Percentiles rank a stretch among this genome's conserved stretches.
Conservation (phyloP, 2,797 vertebrate species). For the Lagothrix lagotricha region DNA sequence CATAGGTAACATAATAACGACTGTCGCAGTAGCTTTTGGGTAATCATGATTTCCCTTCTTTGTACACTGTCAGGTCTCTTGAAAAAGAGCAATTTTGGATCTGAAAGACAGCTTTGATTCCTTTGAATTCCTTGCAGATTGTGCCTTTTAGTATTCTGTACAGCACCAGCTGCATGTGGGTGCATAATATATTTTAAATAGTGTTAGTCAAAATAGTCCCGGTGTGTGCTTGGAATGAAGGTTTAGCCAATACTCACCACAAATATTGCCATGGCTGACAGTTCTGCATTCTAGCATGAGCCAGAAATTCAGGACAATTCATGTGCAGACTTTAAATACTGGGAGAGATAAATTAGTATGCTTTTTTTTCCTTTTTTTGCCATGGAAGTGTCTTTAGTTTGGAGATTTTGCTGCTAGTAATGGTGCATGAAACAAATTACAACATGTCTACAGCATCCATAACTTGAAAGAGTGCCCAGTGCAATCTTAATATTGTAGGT, state of each 20-base stretch:
- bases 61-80: neutral
- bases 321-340: neutral
- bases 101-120: neutral
- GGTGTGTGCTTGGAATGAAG: neutral
- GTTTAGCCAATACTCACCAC: neutral
- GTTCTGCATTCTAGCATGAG: neutral
- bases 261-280: neutral
- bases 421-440: neutral
- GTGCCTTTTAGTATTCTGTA: neutral
- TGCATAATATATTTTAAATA: neutral
- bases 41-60: neutral
- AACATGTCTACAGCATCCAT: neutral
- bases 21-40: neutral
- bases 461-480: neutral
- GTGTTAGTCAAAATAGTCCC: neutral
- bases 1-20: neutral
- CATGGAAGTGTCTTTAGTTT: neutral
- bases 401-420: neutral
- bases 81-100: neutral
- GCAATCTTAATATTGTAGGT: neutral
- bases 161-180: neutral
- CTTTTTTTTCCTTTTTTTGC: neutral
- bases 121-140: slow-evolving; percentile 6
- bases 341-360: neutral
- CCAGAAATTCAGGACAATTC: neutral